Percentiles rank a stretch among this genome's conserved stretches.
These are phyloP conservation scores for Microctenopoma lineatum DNA, from an alignment of 2,797 vertebrate species.

Conservation along the genomic window DNA sequence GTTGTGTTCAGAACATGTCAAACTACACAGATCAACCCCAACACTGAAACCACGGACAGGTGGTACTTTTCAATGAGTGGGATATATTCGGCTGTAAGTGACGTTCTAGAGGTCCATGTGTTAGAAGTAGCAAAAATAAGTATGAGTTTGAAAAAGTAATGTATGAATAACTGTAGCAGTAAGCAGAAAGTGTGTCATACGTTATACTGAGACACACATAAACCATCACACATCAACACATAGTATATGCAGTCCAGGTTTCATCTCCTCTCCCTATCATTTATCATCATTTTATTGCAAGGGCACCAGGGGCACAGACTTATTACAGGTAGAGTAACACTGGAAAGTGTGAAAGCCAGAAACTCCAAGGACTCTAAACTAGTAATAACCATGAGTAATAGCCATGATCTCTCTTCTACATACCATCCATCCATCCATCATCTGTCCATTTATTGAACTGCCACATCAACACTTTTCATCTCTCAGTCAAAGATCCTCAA, in stretches of 20 bases:
- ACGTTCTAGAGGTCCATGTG: too few species aligned
- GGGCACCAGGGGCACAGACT: conserved; percentile 67
- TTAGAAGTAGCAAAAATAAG: too few species aligned
- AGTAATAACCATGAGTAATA: conserved; percentile 56
- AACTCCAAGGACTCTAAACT: conserved; percentile 60
- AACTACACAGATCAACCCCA: too few species aligned
- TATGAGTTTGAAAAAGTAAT: too few species aligned
- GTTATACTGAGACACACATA: too few species aligned
- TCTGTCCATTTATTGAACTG: conserved; percentile 47
- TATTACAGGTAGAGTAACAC: conserved; percentile 67
- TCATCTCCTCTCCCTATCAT: conserved; percentile 49
- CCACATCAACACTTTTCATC: conserved; percentile 8
- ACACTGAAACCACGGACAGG: too few species aligned
- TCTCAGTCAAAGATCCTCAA: conserved; percentile 20
- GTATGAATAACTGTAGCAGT: too few species aligned
- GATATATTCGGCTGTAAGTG: too few species aligned
- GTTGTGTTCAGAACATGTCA: too few species aligned
- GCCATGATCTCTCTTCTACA: conserved; percentile 51
- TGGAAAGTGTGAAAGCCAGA: conserved; percentile 64
- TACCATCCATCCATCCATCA: conserved; percentile 24
- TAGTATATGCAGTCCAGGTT: conserved; percentile 5
- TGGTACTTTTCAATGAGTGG: too few species aligned
- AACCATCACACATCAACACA: not conserved
- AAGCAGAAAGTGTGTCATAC: too few species aligned
- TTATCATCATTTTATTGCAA: conserved; percentile 76